Evolutionary conservation across 2,888 invertebrate genomes (phyloP).

Genomic region (Tridacna gigas): DNA sequence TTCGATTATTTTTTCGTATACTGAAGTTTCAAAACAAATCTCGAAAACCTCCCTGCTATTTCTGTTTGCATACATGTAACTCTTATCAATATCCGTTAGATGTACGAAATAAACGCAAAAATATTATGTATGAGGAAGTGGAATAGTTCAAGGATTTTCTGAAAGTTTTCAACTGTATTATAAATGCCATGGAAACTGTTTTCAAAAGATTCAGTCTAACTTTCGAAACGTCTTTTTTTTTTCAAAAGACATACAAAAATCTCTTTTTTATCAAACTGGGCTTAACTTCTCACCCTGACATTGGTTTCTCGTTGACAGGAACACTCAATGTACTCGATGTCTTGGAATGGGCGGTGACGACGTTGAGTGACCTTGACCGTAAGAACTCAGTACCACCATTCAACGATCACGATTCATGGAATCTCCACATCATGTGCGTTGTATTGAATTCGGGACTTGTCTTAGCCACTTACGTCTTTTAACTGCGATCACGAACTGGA

Average conservation of each 20-base stretch:
- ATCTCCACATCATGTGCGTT: conserved; percentile 24
- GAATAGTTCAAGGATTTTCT: conserved; percentile 25
- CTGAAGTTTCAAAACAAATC: conserved; percentile 22
- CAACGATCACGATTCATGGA: conserved; percentile 53
- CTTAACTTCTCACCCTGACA: conserved; percentile 63
- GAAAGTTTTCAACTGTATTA: background rate
- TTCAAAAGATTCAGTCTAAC: background rate
- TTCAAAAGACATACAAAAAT: background rate
- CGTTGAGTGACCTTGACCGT: conserved; percentile 56
- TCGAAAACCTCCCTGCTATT: conserved; percentile 64
- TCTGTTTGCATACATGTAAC: conserved; percentile 67
- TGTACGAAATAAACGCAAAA: conserved; percentile 1
- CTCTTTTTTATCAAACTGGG: conserved; percentile 49
- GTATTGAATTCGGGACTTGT: conserved; percentile 24
- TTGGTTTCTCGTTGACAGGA: conserved; percentile 71
- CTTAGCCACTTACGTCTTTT: background rate
- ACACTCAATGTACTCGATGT: conserved; percentile 66
- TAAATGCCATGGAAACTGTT: conserved; percentile 51
- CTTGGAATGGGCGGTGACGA: conserved; percentile 69
- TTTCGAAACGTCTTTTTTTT: background rate
- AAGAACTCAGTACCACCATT: conserved; percentile 61
- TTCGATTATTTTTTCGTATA: conserved; percentile 28
- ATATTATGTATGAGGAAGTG: conserved; percentile 21
- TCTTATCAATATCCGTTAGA: conserved; percentile 40
- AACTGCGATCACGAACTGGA: background rate